Evolutionary conservation across 1,140 invertebrate genomes (phyloP), one percentile per base, ranked within the genome.

Genomic region (Cepaea nemoralis): DNA sequence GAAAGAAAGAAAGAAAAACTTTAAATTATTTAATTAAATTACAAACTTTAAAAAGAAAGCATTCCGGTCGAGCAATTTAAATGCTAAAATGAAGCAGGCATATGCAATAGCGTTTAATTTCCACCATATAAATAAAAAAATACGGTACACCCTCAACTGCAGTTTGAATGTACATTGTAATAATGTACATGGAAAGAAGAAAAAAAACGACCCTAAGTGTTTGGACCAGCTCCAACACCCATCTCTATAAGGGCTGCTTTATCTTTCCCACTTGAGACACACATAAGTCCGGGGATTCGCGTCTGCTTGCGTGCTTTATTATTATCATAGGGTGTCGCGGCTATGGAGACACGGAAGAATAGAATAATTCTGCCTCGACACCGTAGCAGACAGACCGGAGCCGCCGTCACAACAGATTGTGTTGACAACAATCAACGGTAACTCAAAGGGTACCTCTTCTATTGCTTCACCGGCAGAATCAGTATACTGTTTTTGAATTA

Each of bases 221-320:
- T 55, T 55, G 5, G 22, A 22, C 50, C 8, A 55, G 8, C 50
- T 55, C 8, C n/a, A n/a, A 10, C 50, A 55, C 50, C 50, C 50
- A 55, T 14, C 8, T 2, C 50, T 55, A 24, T 22, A 55, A 22
- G 8, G 19, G 50, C 22, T 55, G 50, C 50, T 55, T 55, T 55
- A 55, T 55, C 50, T 55, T 24, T 55, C 8, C 50, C n/a, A 55
- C 37, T 71, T 71, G 40, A 71, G 69, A 24, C 24, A 39, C 37
- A 24, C 19, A 24, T 39, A 40, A 40, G 40, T 71, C 31, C 69
- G 37, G n/a, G n/a, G 10, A 40, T 71, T 33, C 37, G n/a, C 69
- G 37, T 39, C 37, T n/a, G 69, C 69, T 40, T 45, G 35, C 37
- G 40, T 71, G 69, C 40, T 71, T 40, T 71, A 71, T 40, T 71